Base-by-base conservation (phyloP, 2,797 vertebrate genomes). In the Sebastiscus albofasciatus region DNA sequence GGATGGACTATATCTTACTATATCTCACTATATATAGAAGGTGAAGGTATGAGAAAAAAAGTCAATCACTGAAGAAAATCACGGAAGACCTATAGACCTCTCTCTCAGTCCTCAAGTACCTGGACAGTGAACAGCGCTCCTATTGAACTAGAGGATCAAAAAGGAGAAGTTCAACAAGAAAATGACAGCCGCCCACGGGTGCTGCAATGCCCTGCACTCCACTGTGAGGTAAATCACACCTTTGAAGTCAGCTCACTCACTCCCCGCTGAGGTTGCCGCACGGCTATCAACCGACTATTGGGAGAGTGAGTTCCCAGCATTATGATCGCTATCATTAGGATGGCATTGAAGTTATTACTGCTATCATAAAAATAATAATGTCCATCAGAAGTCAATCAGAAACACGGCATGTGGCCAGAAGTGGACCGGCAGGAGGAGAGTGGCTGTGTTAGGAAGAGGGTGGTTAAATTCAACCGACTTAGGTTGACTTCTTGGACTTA, bases 321-420 rank as follows among this genome's bases (percentile, higher is more conserved):
- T 92, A 82, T 76, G 86, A 94, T 90, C 89, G 79, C 91, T 91
- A 83, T 93, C 95, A 95, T 95, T 94, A 94, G 79, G 81, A 74
- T 22, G 31, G 75, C 77, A 89, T 71, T 86, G 88, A 88, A 86
- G 89, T 92, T 91, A 90, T 94, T 93, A 93, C 93, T 90, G 90
- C 90, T 83, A 86, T 87, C 89, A 91, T 93, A 92, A 95, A 94
- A 87, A 90, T 83, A 91, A 94, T 91, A 91, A 93, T 90, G 88
- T 89, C 91, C 88, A 92, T 93, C 88, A 91, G 79, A 87, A 93
- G 87, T 84, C 91, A 88, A 94, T 94, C 91, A 88, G 81, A 91
- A 90, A 89, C 92, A 22, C 93, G 9, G 89, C 83, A 76, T 89
- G 95, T 42, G 79, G 82, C 77, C 85, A 78, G 66, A 56, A 80